Conservation (phyloP, 2,113 vertebrate species). For the Hyperopisus bebe region DNA sequence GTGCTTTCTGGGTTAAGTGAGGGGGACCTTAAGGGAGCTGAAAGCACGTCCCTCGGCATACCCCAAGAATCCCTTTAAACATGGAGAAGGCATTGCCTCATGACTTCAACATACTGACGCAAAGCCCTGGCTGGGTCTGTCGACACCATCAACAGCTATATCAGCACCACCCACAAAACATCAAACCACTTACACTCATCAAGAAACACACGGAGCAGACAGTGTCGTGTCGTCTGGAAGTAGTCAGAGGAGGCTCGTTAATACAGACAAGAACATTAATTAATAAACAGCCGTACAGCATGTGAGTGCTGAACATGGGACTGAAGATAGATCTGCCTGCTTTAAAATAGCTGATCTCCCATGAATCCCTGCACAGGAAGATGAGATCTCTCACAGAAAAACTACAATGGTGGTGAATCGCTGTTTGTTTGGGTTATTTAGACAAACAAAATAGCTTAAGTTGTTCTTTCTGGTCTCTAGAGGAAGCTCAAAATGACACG, state of each 20-base stretch:
- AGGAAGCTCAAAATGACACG: not conserved
- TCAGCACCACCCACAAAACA: not conserved
- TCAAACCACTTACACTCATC: not conserved
- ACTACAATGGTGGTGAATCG: not conserved
- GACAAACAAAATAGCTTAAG: not conserved
- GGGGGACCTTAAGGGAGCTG: not conserved
- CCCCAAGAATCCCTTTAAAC: not conserved
- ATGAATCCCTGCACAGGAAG: not conserved
- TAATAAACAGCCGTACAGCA: not conserved
- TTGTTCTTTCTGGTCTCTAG: not conserved
- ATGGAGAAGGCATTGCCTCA: not conserved
- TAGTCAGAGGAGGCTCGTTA: not conserved
- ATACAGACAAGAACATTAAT: slow-evolving; percentile 1
- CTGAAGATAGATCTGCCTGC: not conserved
- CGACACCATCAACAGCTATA: not conserved
- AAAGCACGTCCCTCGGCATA: not conserved
- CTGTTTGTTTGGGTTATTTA: not conserved
- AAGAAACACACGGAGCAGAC: not conserved
- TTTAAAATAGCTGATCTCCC: not conserved
- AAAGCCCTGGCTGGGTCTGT: not conserved
- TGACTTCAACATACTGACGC: not conserved
- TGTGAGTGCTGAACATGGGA: not conserved
- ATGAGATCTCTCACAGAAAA: not conserved
- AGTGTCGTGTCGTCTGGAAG: not conserved
- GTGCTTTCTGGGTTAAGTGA: not conserved